phyloP scores from a whole-genome alignment of 2,113 vertebrate species.

The Elachura formosa region DNA sequence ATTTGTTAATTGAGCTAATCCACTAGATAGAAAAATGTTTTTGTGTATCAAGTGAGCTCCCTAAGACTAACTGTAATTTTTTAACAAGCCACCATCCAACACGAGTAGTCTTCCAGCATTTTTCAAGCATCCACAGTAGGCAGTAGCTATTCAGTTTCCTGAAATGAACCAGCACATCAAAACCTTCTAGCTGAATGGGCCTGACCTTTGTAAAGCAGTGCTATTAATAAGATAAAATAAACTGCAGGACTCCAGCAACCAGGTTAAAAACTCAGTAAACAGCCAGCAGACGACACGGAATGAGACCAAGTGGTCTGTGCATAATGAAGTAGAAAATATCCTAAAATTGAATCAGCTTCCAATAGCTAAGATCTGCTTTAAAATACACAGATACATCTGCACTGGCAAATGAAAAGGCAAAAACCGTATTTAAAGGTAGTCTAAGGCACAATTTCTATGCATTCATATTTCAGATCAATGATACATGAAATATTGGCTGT shows the following conservation, averaged over 20 bases:
- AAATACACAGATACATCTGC: background rate
- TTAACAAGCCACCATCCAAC: background rate
- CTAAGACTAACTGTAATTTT: background rate
- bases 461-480: background rate
- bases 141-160: background rate
- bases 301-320: background rate
- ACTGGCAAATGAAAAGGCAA: background rate
- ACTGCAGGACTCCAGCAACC: background rate
- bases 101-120: background rate
- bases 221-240: conserved; percentile 20
- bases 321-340: background rate
- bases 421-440: background rate
- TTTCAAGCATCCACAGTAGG: background rate
- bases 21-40: background rate
- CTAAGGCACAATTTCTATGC: background rate
- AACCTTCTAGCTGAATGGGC: background rate
- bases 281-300: background rate
- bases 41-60: background rate
- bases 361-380: background rate
- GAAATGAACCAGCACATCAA: background rate
- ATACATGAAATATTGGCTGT: background rate
- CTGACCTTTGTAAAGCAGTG: background rate
- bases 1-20: background rate
- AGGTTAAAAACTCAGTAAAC: background rate
- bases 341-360: background rate